Percentiles rank a stretch among this genome's conserved stretches.
These are phyloP conservation scores for Xyliphius kryptos DNA, from an alignment of 2,113 vertebrate genomes.

Conservation along the genomic window DNA sequence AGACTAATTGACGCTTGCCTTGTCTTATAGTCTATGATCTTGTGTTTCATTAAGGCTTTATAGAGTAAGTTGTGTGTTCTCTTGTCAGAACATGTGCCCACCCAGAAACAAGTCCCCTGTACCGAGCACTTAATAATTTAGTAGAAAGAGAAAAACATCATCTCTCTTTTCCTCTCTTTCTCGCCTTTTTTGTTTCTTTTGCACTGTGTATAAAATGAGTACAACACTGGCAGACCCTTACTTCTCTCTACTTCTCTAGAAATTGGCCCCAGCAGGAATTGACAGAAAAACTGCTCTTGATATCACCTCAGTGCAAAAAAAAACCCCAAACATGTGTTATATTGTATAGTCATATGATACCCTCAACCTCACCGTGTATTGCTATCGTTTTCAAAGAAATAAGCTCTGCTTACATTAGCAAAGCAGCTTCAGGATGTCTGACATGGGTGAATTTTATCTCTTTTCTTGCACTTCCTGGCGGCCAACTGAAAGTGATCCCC, in stretches of 20 bases:
- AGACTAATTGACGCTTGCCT: no score
- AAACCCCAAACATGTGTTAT: no score
- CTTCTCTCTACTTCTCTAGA: conserved; percentile 4
- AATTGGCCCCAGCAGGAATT: conserved; percentile 8
- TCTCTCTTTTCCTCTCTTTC: no score
- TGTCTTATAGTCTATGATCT: no score
- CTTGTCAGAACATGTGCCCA: conserved; percentile 12
- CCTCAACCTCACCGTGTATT: conserved; percentile 6
- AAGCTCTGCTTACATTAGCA: conserved; percentile 40
- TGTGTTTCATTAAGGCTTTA: no score
- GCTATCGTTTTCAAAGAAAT: conserved; percentile 34
- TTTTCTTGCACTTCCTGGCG: conserved; percentile 40
- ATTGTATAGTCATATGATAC: no score
- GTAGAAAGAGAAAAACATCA: no score
- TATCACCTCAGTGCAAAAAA: no score
- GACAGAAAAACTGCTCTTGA: conserved; percentile 2
- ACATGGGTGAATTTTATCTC: conserved; percentile 44
- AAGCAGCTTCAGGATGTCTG: conserved; percentile 45
- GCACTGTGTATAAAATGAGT: conserved; percentile 8
- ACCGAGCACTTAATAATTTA: conserved; percentile 44
- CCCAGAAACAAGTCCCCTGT: conserved; percentile 37
- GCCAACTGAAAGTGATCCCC: conserved; percentile 39
- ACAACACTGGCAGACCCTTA: conserved; percentile 11
- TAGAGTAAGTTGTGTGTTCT: conserved; percentile 18
- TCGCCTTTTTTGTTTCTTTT: conserved; percentile 16